phyloP scores from a whole-genome alignment of 2,797 vertebrate species.

The Cossypha niveicapilla region DNA sequence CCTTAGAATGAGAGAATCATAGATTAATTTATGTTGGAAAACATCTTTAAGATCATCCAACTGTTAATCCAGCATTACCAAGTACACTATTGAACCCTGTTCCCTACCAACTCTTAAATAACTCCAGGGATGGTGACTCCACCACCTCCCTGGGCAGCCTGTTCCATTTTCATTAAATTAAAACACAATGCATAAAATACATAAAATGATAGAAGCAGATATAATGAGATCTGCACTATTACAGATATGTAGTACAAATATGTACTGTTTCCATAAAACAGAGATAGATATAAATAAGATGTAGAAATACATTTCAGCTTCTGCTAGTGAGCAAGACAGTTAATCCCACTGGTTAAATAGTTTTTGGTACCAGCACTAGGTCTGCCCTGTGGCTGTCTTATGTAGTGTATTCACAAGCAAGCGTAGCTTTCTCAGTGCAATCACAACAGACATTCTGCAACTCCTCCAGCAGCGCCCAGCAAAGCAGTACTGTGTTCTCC shows the following conservation, averaged over 20 bases:
- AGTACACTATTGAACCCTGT: neutral
- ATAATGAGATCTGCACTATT: neutral
- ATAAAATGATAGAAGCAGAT: neutral
- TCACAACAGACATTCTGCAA: neutral
- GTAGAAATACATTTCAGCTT: neutral
- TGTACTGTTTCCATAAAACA: neutral
- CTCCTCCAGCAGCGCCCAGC: neutral
- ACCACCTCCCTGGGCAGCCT: neutral
- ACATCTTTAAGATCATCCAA: neutral
- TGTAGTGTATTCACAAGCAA: neutral
- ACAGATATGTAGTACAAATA: neutral
- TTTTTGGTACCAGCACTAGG: neutral
- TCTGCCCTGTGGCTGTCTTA: neutral
- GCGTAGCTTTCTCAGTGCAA: neutral
- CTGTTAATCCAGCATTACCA: neutral
- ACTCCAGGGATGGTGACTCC: neutral
- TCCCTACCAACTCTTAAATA: neutral
- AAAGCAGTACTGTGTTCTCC: neutral
- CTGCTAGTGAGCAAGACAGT: neutral
- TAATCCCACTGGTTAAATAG: neutral
- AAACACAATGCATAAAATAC: neutral
- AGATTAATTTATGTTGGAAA: neutral
- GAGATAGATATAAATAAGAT: neutral
- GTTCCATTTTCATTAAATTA: neutral
- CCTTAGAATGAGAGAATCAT: neutral